Evolutionary conservation across 2,113 vertebrate species (phyloP).

Genomic region (Gymnarchus niloticus): DNA sequence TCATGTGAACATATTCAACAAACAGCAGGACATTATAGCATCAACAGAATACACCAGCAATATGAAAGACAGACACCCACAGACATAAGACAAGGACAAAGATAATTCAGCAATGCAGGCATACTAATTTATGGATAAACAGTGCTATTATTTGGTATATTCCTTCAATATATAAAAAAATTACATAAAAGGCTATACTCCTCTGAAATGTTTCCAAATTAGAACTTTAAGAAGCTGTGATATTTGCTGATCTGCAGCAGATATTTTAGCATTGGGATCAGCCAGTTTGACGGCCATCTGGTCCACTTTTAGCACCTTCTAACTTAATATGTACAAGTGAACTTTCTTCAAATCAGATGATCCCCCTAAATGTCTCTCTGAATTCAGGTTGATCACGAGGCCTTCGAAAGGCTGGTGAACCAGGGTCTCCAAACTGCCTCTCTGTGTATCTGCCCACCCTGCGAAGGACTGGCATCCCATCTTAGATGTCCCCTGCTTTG

Average conservation of each 20-base stretch:
- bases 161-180: neutral
- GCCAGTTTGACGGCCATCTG: neutral
- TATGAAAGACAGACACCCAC: neutral
- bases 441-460: neutral
- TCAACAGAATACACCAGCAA: neutral
- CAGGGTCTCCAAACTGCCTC: neutral
- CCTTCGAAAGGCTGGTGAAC: neutral
- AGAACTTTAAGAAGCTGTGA: neutral
- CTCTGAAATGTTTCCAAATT: neutral
- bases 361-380: neutral
- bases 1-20: neutral
- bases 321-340: neutral
- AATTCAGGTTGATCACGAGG: neutral
- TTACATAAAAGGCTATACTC: neutral
- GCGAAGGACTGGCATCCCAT: neutral
- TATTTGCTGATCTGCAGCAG: neutral
- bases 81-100: neutral
- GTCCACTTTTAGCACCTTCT: neutral
- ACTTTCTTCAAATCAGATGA: neutral
- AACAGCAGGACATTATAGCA: neutral
- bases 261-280: neutral
- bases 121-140: neutral
- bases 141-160: neutral
- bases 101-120: neutral
- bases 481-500: neutral